These are phyloP conservation scores for Eurypyga helias DNA, from an alignment of 2,113 vertebrate species.

Conservation along the genomic window DNA sequence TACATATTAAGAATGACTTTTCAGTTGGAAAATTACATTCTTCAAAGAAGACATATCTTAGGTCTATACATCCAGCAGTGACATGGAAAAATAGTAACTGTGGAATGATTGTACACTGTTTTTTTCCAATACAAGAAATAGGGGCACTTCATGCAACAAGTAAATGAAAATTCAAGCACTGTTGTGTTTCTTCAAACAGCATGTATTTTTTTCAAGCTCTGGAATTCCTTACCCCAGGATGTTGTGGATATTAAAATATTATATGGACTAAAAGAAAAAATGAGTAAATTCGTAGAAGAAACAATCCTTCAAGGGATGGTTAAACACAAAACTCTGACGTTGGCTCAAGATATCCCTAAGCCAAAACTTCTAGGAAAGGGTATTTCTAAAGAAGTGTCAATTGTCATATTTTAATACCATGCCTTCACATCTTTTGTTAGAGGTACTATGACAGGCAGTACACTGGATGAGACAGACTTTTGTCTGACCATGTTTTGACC, in stretches of 20 bases:
- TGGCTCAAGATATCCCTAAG: background rate
- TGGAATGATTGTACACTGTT: background rate
- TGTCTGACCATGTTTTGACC: background rate
- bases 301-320: background rate
- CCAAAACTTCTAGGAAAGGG: background rate
- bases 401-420: background rate
- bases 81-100: background rate
- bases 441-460: background rate
- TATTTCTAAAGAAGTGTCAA: background rate
- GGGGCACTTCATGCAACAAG: background rate
- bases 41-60: background rate
- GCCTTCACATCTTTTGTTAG: background rate
- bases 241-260: background rate
- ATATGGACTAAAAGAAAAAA: background rate
- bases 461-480: background rate
- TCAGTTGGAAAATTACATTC: background rate
- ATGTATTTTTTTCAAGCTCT: background rate
- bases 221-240: background rate
- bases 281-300: rapidly evolving
- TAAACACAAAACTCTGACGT: background rate
- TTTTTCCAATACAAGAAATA: background rate
- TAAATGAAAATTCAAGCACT: background rate
- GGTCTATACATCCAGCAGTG: background rate
- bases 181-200: background rate
- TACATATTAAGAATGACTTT: background rate